phyloP scores from a whole-genome alignment of 2,888 invertebrate genomes.

The Sialis fuliginosa region DNA sequence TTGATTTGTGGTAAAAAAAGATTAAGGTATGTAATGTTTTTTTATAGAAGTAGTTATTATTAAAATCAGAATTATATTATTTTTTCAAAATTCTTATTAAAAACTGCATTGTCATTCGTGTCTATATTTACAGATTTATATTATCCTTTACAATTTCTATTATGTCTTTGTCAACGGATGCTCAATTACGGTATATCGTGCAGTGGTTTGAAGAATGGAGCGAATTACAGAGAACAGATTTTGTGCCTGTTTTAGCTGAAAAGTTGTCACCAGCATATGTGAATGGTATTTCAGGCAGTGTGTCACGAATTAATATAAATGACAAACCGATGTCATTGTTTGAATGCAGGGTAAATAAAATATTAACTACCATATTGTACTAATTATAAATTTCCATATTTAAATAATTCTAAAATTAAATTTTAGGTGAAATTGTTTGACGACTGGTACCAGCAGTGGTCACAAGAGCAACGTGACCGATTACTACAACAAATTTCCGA shows the following conservation, averaged over 20 bases:
- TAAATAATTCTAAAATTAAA: conserved; percentile 5
- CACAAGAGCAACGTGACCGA: conserved; percentile 48
- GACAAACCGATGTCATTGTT: conserved; percentile 69
- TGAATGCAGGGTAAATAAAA: conserved; percentile 52
- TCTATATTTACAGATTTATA: not conserved
- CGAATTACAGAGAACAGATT: conserved; percentile 71
- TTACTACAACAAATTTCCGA: conserved; percentile 51
- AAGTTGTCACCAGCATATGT: conserved; percentile 42
- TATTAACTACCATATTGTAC: too few species aligned
- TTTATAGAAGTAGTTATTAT: not conserved
- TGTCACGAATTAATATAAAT: conserved; percentile 46
- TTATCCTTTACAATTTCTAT: conserved; percentile 12
- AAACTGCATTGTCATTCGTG: not conserved
- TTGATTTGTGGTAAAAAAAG: not conserved
- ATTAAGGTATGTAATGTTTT: not conserved
- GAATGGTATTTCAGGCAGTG: conserved; percentile 52
- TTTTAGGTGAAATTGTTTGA: conserved; percentile 60
- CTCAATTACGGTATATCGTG: conserved; percentile 62
- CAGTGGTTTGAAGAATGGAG: conserved; percentile 86
- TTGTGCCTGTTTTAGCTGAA: conserved; percentile 56
- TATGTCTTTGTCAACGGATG: conserved; percentile 36
- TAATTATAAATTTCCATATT: too few species aligned
- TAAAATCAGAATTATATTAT: not conserved
- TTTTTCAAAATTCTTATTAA: not conserved
- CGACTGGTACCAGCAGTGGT: conserved; percentile 72